Percentiles rank a stretch among this genome's conserved stretches.
These are phyloP conservation scores for Gnathochromis pfefferi DNA, from an alignment of 2,113 vertebrate species.

Conservation along the genomic window DNA sequence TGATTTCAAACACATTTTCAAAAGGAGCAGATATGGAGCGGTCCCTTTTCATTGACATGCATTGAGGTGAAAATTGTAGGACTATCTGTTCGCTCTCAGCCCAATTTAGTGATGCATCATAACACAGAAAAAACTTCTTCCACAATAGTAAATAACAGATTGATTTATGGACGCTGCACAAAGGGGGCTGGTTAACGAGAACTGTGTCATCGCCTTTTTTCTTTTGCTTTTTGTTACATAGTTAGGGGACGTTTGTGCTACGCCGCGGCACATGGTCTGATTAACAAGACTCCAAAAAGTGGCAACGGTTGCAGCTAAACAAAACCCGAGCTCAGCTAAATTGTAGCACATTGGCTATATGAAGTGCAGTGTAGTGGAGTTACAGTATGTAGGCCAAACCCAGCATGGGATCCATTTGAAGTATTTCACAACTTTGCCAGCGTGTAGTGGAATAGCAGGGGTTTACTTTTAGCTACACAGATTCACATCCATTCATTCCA, in stretches of 20 bases:
- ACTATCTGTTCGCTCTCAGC: neutral
- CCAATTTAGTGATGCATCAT: neutral
- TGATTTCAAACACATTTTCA: neutral
- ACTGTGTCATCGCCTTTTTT: neutral
- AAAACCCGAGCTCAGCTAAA: neutral
- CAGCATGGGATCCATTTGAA: slow-evolving; percentile 47
- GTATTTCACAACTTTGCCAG: slow-evolving; percentile 24
- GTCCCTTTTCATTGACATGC: neutral
- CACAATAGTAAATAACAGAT: neutral
- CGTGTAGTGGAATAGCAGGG: slow-evolving; percentile 1
- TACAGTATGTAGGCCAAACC: slow-evolving; percentile 48
- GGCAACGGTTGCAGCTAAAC: neutral
- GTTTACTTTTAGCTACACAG: slow-evolving; percentile 27
- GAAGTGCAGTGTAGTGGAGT: slow-evolving; percentile 4
- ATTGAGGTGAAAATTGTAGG: neutral
- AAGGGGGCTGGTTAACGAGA: neutral
- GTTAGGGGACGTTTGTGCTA: neutral
- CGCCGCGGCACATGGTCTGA: neutral
- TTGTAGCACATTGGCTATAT: neutral
- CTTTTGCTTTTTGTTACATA: neutral
- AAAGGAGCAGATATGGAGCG: neutral
- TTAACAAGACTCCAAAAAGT: neutral
- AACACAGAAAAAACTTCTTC: neutral
- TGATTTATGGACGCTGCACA: neutral
- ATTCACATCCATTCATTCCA: neutral